Percentiles rank a stretch among this genome's conserved stretches.
These are phyloP conservation scores for Mionectes macconnelli DNA, from an alignment of 2,113 vertebrate genomes.

Conservation along the genomic window DNA sequence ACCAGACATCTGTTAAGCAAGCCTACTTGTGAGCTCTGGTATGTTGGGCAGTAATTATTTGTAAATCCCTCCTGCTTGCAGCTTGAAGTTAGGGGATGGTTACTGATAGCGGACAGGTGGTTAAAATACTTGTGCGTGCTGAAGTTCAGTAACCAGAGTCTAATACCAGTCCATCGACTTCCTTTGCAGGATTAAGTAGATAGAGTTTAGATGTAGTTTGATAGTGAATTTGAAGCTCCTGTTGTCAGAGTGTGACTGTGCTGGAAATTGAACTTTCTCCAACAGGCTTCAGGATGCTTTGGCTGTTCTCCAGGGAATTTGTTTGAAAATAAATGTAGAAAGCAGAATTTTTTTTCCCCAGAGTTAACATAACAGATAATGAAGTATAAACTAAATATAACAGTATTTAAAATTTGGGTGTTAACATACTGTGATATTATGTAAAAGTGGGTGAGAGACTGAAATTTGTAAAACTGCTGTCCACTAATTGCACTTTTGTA, in stretches of 20 bases:
- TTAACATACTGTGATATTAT: background rate
- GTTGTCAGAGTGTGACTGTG: background rate
- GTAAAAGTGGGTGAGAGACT: background rate
- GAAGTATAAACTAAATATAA: background rate
- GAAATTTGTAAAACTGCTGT: background rate
- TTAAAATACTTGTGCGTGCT: background rate
- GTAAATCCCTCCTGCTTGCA: background rate
- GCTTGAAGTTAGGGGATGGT: background rate
- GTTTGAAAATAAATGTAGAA: background rate
- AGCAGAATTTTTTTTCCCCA: background rate
- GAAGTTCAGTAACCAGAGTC: background rate
- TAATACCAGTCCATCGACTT: background rate
- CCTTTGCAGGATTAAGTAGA: background rate
- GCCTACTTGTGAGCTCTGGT: background rate
- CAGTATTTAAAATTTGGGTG: background rate
- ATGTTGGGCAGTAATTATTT: background rate
- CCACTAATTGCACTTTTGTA: background rate
- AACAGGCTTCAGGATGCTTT: background rate
- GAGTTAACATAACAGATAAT: background rate
- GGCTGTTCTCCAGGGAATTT: background rate
- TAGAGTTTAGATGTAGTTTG: background rate
- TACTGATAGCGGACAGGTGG: background rate
- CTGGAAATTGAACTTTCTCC: background rate
- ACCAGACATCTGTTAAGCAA: background rate
- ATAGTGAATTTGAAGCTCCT: background rate